Base-by-base conservation (phyloP, 2,888 invertebrate genomes). In the Pristionchus arcanus region DNA sequence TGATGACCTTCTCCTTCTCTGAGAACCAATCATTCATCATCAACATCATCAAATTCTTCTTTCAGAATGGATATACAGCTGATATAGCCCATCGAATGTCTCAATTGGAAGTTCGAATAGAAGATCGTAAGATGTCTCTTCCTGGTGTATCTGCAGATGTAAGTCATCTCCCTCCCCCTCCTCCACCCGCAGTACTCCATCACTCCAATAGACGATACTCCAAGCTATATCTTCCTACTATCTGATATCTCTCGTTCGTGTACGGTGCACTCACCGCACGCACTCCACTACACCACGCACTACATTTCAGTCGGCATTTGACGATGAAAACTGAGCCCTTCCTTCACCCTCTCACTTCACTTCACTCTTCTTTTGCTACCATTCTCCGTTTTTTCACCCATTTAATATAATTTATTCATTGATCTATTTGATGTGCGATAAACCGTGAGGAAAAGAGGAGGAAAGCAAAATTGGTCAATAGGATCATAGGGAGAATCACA, bases 11-110 rank as follows among this genome's bases (percentile, higher is more conserved):
- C 42, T 21, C 4, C 25, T 63, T 19, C 19, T 63, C 2, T 63
- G 63, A 21, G 2, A 63, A 63, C 25, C 25, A 63, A 63, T 37
- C 34, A 74, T 37, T 37, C 34, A 37, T 2, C 4, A 42, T 0
- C 25, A 7, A 42, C 74, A 11, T 59, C 74, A 66, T 28, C 59
- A 59, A n/a, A n/a, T 25, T 81, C 21, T 77, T n/a, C 42, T 89
- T 92, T 74, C 90, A 94, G 94, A 91, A 91, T 31, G 94, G 94
- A 3, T 93, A 93, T 87, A 92, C 92, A 28, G 92, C 91, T 15
- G 93, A 94, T 81, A 92, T 94, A 49, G 91, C 91, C 15, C 92
- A 92, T 89, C 87, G 92, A 85, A 89, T 92, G 90, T 90, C 91
- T 31, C 92, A 92, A 74, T 90, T 92, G 92, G 91, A 91, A 59